phyloP scores from a whole-genome alignment of 2,797 vertebrate genomes.

The Epinephelus malabaricus region DNA sequence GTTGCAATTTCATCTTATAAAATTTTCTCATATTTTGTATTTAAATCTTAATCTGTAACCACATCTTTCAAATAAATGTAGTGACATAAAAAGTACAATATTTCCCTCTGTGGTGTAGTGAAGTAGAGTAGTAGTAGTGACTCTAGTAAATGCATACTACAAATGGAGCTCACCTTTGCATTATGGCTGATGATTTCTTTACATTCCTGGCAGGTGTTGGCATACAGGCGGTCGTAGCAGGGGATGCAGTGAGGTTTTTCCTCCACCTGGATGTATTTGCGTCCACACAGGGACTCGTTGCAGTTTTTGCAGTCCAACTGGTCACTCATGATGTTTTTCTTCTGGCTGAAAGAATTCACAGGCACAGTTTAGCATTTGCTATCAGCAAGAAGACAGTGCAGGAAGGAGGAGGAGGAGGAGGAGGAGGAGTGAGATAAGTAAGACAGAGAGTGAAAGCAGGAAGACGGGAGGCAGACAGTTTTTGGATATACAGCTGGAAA shows the following conservation, averaged over 20 bases:
- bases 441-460: constrained; percentile 33
- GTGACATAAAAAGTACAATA: not conserved
- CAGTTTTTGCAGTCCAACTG: constrained; percentile 93
- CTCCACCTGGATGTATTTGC: constrained; percentile 94
- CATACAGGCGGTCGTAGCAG: constrained; percentile 93
- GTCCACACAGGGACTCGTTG: constrained; percentile 92
- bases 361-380: constrained; percentile 28
- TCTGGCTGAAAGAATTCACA: constrained; percentile 28
- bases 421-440: constrained; percentile 39
- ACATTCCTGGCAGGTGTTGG: constrained; percentile 95
- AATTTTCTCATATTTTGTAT: too few relatives aligned
- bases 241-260: constrained; percentile 92
- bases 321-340: constrained; percentile 89
- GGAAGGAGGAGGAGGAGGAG: constrained; percentile 28
- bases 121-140: too few relatives aligned
- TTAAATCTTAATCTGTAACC: too few relatives aligned
- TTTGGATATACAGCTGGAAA: constrained; percentile 28
- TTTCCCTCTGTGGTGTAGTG: not conserved
- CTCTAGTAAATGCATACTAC: not conserved
- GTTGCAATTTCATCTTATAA: too few relatives aligned
- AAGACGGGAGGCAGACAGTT: constrained; percentile 29
- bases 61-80: not conserved
- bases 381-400: constrained; percentile 20
- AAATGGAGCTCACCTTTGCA: constrained; percentile 86
- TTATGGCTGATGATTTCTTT: constrained; percentile 94